These are phyloP conservation scores for Lycocorax pyrrhopterus DNA, from an alignment of 2,113 vertebrate species.

Conservation along the genomic window DNA sequence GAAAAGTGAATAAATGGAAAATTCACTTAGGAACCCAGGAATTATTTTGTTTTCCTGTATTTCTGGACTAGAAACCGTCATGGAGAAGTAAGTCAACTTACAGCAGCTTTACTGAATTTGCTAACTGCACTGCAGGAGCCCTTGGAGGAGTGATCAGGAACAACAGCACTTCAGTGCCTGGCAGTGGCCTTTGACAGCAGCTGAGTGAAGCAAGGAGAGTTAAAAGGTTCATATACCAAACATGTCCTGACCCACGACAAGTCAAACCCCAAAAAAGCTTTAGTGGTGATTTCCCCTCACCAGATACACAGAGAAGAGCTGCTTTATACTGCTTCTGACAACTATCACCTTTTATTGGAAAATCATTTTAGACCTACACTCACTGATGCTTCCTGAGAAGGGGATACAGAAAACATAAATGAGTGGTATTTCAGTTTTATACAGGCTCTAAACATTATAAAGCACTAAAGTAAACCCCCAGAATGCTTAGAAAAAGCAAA, in stretches of 20 bases:
- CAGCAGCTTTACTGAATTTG: not conserved
- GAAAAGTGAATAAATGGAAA: not conserved
- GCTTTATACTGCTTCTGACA: not conserved
- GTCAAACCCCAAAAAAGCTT: not conserved
- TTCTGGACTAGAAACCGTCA: not conserved
- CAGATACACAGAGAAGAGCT: not conserved
- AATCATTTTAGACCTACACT: not conserved
- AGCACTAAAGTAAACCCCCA: not conserved
- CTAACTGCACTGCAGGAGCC: not conserved
- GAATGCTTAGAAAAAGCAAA: not conserved
- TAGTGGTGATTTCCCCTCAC: not conserved
- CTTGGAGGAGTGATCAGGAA: not conserved
- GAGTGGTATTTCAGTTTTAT: not conserved
- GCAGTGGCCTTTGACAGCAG: not conserved
- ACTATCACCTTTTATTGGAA: not conserved
- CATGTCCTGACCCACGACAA: not conserved
- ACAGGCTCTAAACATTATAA: not conserved
- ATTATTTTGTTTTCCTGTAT: not conserved
- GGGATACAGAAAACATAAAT: not conserved
- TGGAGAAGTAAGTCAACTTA: not conserved
- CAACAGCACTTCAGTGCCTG: rapidly evolving
- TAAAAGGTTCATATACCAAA: not conserved
- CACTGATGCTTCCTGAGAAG: not conserved
- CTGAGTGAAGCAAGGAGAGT: not conserved
- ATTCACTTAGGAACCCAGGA: not conserved